A percentile compares a stretch with the other conserved stretches of the same genome.
phyloP scores from a whole-genome alignment of 2,113 vertebrate species.

The Antechinus stuartii region DNA sequence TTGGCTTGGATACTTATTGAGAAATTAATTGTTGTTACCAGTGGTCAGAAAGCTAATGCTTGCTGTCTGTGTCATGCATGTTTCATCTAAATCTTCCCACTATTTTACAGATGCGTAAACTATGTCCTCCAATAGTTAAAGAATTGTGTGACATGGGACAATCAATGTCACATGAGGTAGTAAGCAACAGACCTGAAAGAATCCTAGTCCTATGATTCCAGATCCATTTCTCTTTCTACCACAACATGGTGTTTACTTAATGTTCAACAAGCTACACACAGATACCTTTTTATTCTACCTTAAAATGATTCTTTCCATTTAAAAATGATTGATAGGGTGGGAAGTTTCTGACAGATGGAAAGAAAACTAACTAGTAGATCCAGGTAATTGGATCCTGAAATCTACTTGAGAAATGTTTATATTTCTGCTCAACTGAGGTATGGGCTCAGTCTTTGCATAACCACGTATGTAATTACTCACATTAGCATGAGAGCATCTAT shows the following conservation, averaged over 20 bases:
- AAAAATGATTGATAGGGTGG: slow-evolving; percentile 36
- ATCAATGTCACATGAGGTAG: no score
- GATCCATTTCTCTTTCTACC: no score
- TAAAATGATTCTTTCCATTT: not conserved
- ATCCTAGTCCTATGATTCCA: no score
- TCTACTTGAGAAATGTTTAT: slow-evolving; percentile 57
- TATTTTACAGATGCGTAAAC: not conserved
- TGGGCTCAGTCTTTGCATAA: slow-evolving; percentile 36
- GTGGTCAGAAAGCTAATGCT: not conserved
- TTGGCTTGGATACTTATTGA: not conserved
- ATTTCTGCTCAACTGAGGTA: slow-evolving; percentile 57
- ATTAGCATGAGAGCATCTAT: slow-evolving; percentile 35
- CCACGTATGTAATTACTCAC: slow-evolving; percentile 55
- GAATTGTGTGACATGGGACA: no score
- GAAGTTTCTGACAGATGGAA: slow-evolving; percentile 9
- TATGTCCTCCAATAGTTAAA: not conserved
- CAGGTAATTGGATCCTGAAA: slow-evolving; percentile 54
- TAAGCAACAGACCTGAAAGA: no score
- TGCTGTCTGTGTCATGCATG: not conserved
- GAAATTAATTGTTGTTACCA: not conserved
- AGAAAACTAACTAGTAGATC: slow-evolving; percentile 52
- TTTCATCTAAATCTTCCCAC: not conserved
- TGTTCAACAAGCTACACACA: not conserved
- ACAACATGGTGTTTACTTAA: not conserved
- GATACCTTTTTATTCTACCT: not conserved